A percentile compares a stretch with the other conserved stretches of the same genome.
Conservation (phyloP, 2,113 vertebrate species). For the Bothrops jararaca region DNA sequence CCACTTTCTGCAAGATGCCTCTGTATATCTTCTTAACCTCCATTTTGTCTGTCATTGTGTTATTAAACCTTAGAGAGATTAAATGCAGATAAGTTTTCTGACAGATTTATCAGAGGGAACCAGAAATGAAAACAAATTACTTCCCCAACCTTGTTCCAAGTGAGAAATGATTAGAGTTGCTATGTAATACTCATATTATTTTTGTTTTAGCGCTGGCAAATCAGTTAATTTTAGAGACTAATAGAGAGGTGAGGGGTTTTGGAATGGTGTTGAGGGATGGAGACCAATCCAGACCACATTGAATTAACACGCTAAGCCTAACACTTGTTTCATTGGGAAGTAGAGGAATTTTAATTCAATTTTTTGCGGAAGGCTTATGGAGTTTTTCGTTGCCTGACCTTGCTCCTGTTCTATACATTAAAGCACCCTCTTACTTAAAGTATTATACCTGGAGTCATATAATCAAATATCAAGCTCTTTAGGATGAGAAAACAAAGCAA, state of each 20-base stretch:
- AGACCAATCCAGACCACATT: constrained; percentile 49
- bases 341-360: constrained; percentile 35
- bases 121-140: constrained; percentile 56
- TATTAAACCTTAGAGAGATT: constrained; percentile 57
- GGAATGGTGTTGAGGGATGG: constrained; percentile 44
- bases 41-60: constrained; percentile 53
- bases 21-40: constrained; percentile 44
- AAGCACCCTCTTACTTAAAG: constrained; percentile 41
- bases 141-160: constrained; percentile 51
- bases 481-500: constrained; percentile 41
- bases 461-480: constrained; percentile 42
- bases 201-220: constrained; percentile 37
- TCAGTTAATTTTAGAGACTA: constrained; percentile 41
- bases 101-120: constrained; percentile 48
- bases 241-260: constrained; percentile 13
- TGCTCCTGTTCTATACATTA: constrained; percentile 36
- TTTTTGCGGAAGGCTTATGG: constrained; percentile 39
- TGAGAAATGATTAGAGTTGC: constrained; percentile 33
- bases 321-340: constrained; percentile 53
- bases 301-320: constrained; percentile 60
- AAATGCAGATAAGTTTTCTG: constrained; percentile 60
- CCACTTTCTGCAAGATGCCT: constrained; percentile 57
- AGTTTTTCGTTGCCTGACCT: constrained; percentile 51
- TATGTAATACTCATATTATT: constrained; percentile 34
- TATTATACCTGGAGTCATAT: constrained; percentile 60